A percentile compares a stretch with the other conserved stretches of the same genome.
Conservation (phyloP, 2,113 vertebrate species). For the Dendrocopos noguchii region DNA sequence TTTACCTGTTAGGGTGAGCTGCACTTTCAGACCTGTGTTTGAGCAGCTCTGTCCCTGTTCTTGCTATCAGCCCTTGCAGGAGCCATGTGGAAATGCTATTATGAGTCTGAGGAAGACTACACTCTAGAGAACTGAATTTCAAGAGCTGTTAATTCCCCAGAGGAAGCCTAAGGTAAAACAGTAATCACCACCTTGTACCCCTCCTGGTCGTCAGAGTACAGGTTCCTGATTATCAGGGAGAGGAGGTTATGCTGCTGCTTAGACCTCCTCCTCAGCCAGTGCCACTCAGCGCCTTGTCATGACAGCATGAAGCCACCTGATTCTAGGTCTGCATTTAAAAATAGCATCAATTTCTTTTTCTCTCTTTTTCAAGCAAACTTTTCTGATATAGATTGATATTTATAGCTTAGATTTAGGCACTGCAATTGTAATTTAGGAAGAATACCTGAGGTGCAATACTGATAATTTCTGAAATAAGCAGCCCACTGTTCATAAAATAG, state of each 20-base stretch:
- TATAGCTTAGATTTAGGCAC: conserved; percentile 25
- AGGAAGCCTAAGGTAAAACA: conserved; percentile 44
- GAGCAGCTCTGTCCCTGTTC: not conserved
- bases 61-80: not conserved
- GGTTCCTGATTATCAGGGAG: conserved; percentile 8
- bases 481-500: not conserved
- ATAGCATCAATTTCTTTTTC: conserved; percentile 34
- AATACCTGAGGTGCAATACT: conserved; percentile 23
- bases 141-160: conserved; percentile 11
- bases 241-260: not conserved
- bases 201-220: not conserved
- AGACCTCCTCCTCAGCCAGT: conserved; percentile 24
- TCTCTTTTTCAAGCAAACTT: conserved; percentile 28
- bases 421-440: conserved; percentile 11
- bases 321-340: conserved; percentile 53
- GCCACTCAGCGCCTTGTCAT: conserved; percentile 41
- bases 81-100: not conserved
- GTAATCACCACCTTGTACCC: conserved; percentile 43
- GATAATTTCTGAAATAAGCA: conserved; percentile 29
- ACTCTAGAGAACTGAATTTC: not conserved
- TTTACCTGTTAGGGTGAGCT: not conserved
- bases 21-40: not conserved
- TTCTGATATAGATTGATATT: conserved; percentile 23
- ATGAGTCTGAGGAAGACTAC: not conserved
- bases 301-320: conserved; percentile 35